Percentiles rank a stretch among this genome's conserved stretches.
These are phyloP conservation scores for Habroteleia sp. DNA, from an alignment of 2,888 invertebrate genomes.

Conservation along the genomic window DNA sequence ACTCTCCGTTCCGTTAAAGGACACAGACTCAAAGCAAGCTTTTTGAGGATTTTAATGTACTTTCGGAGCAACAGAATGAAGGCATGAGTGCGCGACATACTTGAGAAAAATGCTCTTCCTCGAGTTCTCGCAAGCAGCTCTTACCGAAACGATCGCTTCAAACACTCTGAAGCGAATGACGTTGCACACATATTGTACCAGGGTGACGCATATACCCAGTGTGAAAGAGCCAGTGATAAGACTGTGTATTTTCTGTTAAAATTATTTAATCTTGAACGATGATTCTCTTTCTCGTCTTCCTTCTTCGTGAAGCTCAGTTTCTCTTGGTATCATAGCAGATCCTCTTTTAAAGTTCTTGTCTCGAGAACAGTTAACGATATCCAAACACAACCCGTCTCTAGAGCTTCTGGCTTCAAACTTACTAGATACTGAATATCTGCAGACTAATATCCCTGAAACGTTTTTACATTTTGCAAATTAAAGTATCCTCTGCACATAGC, in stretches of 20 bases:
- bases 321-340: constrained; percentile 23
- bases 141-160: constrained; percentile 57
- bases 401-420: constrained; percentile 58
- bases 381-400: constrained; percentile 71
- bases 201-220: constrained; percentile 5
- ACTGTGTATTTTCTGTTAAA: constrained; percentile 54
- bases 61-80: constrained; percentile 52
- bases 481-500: constrained; percentile 13
- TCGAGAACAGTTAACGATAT: constrained; percentile 76
- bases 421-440: constrained; percentile 32
- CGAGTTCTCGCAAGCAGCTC: constrained; percentile 46
- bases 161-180: constrained; percentile 55
- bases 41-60: constrained; percentile 61
- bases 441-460: constrained; percentile 41
- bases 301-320: constrained; percentile 40
- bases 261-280: constrained; percentile 54
- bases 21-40: constrained; percentile 57
- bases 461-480: constrained; percentile 16
- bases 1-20: constrained; percentile 47
- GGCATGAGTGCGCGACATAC: constrained; percentile 54
- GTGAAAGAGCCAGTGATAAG: constrained; percentile 36
- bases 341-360: constrained; percentile 63
- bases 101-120: constrained; percentile 58
- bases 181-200: constrained; percentile 42
- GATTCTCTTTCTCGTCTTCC: constrained; percentile 33